Percentiles rank a stretch among this genome's conserved stretches.
Evolutionary conservation across 2,888 invertebrate genomes (phyloP).

Genomic region (Erebia aethiops): DNA sequence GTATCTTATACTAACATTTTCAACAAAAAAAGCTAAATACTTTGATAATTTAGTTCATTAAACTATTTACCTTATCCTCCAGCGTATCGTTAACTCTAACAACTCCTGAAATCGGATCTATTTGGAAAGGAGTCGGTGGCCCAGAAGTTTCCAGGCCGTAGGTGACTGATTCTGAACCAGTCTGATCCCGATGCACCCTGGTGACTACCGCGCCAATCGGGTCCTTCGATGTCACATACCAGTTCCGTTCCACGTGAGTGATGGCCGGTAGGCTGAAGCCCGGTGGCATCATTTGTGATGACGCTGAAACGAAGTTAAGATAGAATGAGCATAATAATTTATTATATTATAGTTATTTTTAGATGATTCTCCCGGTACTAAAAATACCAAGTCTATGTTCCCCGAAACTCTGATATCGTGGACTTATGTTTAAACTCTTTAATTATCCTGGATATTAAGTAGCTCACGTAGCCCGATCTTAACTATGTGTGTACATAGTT

Average conservation of each 20-base stretch:
- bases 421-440: too few species aligned
- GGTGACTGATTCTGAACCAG: slow-evolving; percentile 83
- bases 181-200: slow-evolving; percentile 86
- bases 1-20: too few species aligned
- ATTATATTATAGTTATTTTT: too few species aligned
- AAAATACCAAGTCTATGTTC: too few species aligned
- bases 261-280: slow-evolving; percentile 86
- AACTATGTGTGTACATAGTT: too few species aligned
- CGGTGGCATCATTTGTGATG: slow-evolving; percentile 71
- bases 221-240: slow-evolving; percentile 88
- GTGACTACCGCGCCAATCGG: slow-evolving; percentile 88
- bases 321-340: not conserved
- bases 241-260: slow-evolving; percentile 87
- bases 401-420: too few species aligned
- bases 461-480: too few species aligned
- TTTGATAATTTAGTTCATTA: not conserved
- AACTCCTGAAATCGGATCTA: slow-evolving; percentile 88
- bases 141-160: slow-evolving; percentile 87
- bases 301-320: slow-evolving; percentile 55
- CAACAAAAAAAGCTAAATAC: too few species aligned
- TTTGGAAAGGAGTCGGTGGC: slow-evolving; percentile 87
- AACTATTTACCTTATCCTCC: slow-evolving; percentile 85
- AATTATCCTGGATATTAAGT: too few species aligned
- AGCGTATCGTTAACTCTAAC: slow-evolving; percentile 92
- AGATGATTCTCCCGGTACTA: too few species aligned